Evolutionary conservation across 2,888 invertebrate species (phyloP), one percentile per base, ranked within the genome.

Genomic region (Andrena haemorrhoa): DNA sequence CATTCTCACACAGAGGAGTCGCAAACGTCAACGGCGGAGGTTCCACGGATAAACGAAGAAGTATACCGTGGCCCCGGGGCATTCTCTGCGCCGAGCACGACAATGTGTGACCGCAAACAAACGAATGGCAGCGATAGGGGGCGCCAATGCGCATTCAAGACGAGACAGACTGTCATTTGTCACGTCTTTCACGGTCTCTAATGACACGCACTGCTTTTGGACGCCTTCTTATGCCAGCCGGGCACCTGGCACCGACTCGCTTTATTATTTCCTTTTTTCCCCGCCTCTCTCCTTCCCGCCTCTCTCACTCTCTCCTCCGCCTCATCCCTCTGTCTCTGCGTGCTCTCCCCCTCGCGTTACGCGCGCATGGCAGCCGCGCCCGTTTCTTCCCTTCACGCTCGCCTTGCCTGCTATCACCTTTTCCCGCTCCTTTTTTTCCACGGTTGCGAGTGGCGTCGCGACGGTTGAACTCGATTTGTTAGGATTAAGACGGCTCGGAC

Each of bases 21-120:
- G 78, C 78, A 77, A 76, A 80, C 73, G 75, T 41, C 81, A 82
- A 88, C 86, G 88, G 82, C 82, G 85, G 84, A 78, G 86, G 84
- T 78, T 87, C 79, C 78, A 65, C 63, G 79, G 87, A 78, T 82
- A 69, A 85, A 84, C 78, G 87, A 51, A 68, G 80, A 82, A 70
- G 81, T 65, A 29, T n/a, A 49, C 60, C 66, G 63, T 60, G 41
- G 60, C 60, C 61, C 12, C 31, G 8, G 75, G 56, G 78, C 75
- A 78, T 85, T 77, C 65, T 66, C 75, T 29, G 53, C 74, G 60
- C 68, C 16, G 65, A 56, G 70, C 68, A 74, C 89, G 92, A 93
- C 93, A 93, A 93, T 93, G 93, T 92, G 92, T 90, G 93, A 93
- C 93, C 93, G 93, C 94, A 93, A 93, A 93, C 93, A 93, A 94